phyloP scores from a whole-genome alignment of 2,113 vertebrate genomes.

The Oryzias curvinotus region DNA sequence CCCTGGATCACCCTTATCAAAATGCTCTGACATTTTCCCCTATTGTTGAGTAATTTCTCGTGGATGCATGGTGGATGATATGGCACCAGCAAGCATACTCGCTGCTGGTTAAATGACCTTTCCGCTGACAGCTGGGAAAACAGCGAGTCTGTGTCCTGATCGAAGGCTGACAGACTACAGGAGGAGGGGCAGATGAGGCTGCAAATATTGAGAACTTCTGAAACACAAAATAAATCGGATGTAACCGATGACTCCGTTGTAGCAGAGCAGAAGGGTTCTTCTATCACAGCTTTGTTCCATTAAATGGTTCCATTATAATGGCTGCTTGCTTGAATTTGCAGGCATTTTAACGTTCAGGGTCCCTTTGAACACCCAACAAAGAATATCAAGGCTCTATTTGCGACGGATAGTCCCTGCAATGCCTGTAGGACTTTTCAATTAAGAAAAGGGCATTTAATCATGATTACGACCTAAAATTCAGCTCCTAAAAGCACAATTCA shows the following conservation, averaged over 20 bases:
- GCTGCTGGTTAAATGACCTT: conserved; percentile 68
- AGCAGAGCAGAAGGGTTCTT: conserved; percentile 33
- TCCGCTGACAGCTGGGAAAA: conserved; percentile 44
- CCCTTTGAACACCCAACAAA: conserved; percentile 33
- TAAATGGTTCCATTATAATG: conserved; percentile 43
- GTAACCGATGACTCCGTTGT: conserved; percentile 43
- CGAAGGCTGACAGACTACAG: conserved; percentile 30
- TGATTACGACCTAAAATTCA: conserved; percentile 54
- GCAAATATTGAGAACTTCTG: conserved; percentile 46
- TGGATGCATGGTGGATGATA: conserved; percentile 56
- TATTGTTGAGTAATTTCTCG: conserved; percentile 66
- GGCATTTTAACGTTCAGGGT: conserved; percentile 65
- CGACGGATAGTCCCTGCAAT: conserved; percentile 54
- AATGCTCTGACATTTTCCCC: conserved; percentile 67
- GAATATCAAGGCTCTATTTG: conserved; percentile 31
- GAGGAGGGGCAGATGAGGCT: conserved; percentile 32
- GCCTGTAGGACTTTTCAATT: conserved; percentile 73
- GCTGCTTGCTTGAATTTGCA: conserved; percentile 55
- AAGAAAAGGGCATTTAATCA: conserved; percentile 68
- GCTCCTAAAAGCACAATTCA: conserved; percentile 64
- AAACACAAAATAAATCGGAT: conserved; percentile 45
- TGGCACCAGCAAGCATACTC: conserved; percentile 55
- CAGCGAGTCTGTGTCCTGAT: conserved; percentile 19
- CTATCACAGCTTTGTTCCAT: conserved; percentile 27
- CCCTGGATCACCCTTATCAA: conserved; percentile 40